Evolutionary conservation across 2,797 vertebrate species (phyloP).

Genomic region (Clarias fuscus): DNA sequence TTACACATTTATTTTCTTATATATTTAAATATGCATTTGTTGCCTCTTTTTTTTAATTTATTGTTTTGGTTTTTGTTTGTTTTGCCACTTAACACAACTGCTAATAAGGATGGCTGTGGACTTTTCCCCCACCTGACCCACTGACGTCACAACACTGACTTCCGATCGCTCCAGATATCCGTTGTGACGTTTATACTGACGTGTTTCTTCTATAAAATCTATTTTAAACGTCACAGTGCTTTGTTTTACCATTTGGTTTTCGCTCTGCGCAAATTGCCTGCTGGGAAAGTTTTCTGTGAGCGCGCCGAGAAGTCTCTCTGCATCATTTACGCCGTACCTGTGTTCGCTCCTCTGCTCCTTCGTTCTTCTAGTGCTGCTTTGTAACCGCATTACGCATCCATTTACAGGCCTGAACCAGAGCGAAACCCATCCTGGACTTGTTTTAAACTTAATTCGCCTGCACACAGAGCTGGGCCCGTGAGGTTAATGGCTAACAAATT

Average conservation of each 20-base stretch:
- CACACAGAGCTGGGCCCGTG: conserved; percentile 68
- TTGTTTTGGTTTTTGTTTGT: background rate
- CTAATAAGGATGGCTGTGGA: background rate
- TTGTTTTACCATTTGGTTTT: background rate
- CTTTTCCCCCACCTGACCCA: background rate
- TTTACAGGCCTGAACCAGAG: conserved; percentile 63
- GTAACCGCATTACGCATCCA: conserved; percentile 66
- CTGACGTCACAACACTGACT: background rate
- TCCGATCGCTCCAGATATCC: too few relatives aligned
- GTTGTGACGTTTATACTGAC: background rate
- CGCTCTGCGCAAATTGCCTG: background rate
- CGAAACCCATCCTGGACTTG: conserved; percentile 72
- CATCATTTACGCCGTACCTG: conserved; percentile 34
- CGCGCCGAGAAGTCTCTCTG: conserved; percentile 19
- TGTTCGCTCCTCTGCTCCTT: background rate
- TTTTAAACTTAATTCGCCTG: conserved; percentile 78
- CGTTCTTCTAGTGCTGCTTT: conserved; percentile 54
- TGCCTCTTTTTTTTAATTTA: background rate
- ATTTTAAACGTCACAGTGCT: background rate
- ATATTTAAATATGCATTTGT: background rate
- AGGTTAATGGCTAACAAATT: conserved; percentile 84
- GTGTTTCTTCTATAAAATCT: background rate
- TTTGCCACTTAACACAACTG: background rate
- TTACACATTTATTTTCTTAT: background rate
- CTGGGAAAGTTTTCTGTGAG: background rate